Conservation (phyloP, 1,140 invertebrate species). For the Pogonognathellus flavescens region DNA sequence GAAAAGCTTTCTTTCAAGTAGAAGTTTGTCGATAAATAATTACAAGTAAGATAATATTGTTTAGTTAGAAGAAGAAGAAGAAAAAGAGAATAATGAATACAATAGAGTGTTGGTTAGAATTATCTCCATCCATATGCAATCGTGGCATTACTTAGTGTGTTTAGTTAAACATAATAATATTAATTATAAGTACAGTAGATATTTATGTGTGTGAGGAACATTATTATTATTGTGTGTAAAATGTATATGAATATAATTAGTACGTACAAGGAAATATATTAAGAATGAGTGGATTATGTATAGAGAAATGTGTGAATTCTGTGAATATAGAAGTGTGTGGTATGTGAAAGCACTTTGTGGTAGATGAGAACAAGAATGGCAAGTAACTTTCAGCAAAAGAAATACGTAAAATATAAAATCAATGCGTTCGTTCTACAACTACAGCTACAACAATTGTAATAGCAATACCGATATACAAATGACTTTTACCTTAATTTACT, state of each 20-base stretch:
- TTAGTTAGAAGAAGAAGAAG: too few species aligned
- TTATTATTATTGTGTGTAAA: neutral
- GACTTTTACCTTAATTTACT: too few species aligned
- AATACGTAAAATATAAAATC: too few species aligned
- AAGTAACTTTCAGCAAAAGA: neutral
- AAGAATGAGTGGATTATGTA: neutral
- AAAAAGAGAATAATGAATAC: too few species aligned
- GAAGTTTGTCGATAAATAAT: too few species aligned
- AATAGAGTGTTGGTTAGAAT: neutral
- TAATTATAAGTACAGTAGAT: neutral
- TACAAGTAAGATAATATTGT: too few species aligned
- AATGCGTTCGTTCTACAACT: too few species aligned
- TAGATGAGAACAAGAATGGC: slow-evolving; percentile 18
- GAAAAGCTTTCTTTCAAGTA: too few species aligned
- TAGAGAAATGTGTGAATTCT: neutral
- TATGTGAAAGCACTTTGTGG: slow-evolving; percentile 22
- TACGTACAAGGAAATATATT: neutral
- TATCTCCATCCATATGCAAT: slow-evolving; percentile 24
- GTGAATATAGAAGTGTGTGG: neutral
- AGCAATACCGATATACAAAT: too few species aligned
- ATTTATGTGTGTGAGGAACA: slow-evolving; percentile 4
- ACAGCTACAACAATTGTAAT: too few species aligned
- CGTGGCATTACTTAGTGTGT: neutral
- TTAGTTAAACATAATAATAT: neutral
- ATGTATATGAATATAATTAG: neutral